Evolutionary conservation across 2,797 vertebrate genomes (phyloP).

Genomic region (Pogoniulus pusillus): DNA sequence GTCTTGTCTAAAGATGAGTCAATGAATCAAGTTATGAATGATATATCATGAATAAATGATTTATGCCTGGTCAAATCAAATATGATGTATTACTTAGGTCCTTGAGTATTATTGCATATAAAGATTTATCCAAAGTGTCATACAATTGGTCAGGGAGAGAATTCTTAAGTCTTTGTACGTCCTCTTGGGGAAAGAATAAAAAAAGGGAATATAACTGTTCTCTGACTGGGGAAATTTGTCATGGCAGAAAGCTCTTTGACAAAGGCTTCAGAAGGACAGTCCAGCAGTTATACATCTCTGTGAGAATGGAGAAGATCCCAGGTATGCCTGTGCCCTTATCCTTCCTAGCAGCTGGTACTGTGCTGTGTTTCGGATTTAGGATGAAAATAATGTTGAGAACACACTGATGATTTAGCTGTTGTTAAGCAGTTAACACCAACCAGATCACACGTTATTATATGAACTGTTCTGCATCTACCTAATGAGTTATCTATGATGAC

Average conservation of each 20-base stretch:
- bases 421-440: neutral
- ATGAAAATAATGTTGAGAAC: neutral
- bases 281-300: neutral
- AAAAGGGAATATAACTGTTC: neutral
- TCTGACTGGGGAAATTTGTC: conserved; percentile 21
- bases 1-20: conserved; percentile 77
- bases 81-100: conserved; percentile 73
- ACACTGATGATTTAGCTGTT: neutral
- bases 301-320: neutral
- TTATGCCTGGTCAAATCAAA: conserved; percentile 74
- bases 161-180: conserved; percentile 1
- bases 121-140: conserved; percentile 73
- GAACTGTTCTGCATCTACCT: neutral
- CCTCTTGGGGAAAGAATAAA: neutral
- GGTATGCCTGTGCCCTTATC: neutral
- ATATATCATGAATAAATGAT: conserved; percentile 79
- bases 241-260: neutral
- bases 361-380: neutral
- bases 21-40: conserved; percentile 77
- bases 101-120: conserved; percentile 64
- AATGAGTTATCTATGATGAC: neutral
- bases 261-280: neutral
- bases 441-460: neutral
- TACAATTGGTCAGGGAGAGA: conserved; percentile 31
- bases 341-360: neutral